These are phyloP conservation scores for Entomobrya proxima DNA, from an alignment of 2,888 invertebrate genomes.

Conservation along the genomic window DNA sequence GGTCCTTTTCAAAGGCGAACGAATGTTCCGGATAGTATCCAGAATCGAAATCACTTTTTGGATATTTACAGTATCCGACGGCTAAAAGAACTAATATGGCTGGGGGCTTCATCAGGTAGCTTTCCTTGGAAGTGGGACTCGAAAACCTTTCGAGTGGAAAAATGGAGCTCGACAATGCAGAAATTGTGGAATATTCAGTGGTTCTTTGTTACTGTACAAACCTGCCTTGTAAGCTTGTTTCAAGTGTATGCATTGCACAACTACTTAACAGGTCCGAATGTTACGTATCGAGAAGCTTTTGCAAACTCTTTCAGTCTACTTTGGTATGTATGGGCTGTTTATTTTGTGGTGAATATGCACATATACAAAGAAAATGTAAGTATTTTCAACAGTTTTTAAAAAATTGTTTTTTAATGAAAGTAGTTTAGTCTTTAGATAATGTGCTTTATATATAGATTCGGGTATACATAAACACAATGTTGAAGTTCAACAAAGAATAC, in stretches of 20 bases:
- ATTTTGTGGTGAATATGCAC: slow-evolving; percentile 48
- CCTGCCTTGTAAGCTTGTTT: slow-evolving; percentile 25
- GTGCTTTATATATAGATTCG: slow-evolving; percentile 17
- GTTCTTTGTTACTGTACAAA: slow-evolving; percentile 48
- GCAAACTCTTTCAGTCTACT: slow-evolving; percentile 45
- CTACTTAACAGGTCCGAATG: not conserved
- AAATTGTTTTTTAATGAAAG: not conserved
- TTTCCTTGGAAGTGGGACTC: slow-evolving; percentile 65
- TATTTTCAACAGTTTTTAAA: not conserved
- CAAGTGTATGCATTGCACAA: slow-evolving; percentile 54
- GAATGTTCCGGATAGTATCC: not conserved
- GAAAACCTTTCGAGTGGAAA: slow-evolving; percentile 41
- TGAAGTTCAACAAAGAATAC: slow-evolving; percentile 34
- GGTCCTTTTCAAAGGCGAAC: not conserved
- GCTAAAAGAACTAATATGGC: slow-evolving; percentile 41
- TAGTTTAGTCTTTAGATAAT: not conserved
- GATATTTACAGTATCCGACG: slow-evolving; percentile 45
- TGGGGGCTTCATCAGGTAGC: slow-evolving; percentile 22
- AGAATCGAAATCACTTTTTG: slow-evolving; percentile 23
- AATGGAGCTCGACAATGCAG: slow-evolving; percentile 6
- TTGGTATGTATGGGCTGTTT: slow-evolving; percentile 57
- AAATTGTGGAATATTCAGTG: slow-evolving; percentile 37
- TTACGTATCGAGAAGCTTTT: slow-evolving; percentile 52
- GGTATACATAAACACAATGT: slow-evolving; percentile 57
- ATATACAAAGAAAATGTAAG: slow-evolving; percentile 47